Conservation (phyloP, 2,797 vertebrate species). For the Acestrorhynchus altus region DNA sequence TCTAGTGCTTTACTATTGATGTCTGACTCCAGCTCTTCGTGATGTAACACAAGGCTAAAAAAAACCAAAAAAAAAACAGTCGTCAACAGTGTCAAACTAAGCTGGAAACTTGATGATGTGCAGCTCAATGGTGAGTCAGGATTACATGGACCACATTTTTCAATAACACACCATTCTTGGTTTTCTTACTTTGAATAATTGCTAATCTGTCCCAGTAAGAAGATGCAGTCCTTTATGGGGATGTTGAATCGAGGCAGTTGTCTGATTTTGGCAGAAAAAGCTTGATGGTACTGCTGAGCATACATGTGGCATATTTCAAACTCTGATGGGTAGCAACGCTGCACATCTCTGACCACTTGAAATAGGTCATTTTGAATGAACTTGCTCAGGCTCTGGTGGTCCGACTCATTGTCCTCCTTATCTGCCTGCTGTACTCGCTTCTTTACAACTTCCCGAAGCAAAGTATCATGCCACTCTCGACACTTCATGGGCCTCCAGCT, state of each 20-base stretch:
- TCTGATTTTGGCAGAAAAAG: conserved; percentile 74
- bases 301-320: conserved; percentile 82
- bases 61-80: too few relatives aligned
- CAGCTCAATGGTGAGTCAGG: neutral
- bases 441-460: conserved; percentile 72
- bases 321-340: conserved; percentile 79
- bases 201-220: conserved; percentile 85
- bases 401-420: conserved; percentile 30
- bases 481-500: conserved; percentile 78
- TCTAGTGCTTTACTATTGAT: conserved; percentile 75
- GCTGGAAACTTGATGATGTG: neutral
- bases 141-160: neutral
- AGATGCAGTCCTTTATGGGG: conserved; percentile 75
- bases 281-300: conserved; percentile 80
- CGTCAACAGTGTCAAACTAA: conserved; percentile 8
- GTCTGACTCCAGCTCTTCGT: conserved; percentile 71
- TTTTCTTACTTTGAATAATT: conserved; percentile 83
- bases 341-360: conserved; percentile 74
- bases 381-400: conserved; percentile 74
- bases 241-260: conserved; percentile 67
- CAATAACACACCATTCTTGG: neutral
- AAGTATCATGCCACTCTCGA: conserved; percentile 74
- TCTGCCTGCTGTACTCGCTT: conserved; percentile 67
- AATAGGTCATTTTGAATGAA: conserved; percentile 83
- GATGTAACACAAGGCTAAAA: conserved; percentile 80